phyloP scores from a whole-genome alignment of 2,113 vertebrate genomes.

The Daubentonia madagascariensis region DNA sequence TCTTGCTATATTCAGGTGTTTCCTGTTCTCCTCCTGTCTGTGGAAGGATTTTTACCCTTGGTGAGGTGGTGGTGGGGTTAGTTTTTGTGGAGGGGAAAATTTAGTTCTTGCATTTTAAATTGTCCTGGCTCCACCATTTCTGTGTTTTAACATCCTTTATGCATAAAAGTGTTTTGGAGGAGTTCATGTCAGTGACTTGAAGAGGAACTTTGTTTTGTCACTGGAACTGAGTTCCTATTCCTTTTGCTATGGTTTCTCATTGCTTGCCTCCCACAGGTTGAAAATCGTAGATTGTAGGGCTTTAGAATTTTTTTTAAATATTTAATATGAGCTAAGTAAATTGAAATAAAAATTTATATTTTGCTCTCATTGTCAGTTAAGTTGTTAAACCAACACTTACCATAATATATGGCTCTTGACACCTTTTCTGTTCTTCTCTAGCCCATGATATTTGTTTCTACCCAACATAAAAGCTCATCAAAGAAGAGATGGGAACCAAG shows the following conservation, averaged over 20 bases:
- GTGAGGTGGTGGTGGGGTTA: background rate
- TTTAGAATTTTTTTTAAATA: background rate
- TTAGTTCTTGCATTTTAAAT: background rate
- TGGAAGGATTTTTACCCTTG: background rate
- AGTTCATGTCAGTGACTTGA: background rate
- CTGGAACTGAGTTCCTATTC: background rate
- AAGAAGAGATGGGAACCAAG: background rate
- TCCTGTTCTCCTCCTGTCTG: background rate
- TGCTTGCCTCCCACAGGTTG: background rate
- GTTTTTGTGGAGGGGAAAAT: background rate
- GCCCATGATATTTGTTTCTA: background rate
- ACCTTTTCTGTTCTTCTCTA: background rate
- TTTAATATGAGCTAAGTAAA: background rate
- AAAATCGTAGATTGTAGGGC: background rate
- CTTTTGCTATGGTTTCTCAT: background rate
- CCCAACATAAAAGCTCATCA: background rate
- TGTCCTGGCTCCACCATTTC: background rate
- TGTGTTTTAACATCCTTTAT: background rate
- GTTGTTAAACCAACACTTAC: background rate
- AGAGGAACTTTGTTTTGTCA: background rate
- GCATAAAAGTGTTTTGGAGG: background rate
- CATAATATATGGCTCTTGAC: background rate
- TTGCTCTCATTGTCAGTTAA: background rate
- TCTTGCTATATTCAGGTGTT: background rate
- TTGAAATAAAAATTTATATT: background rate